Base-by-base conservation (phyloP, 2,113 vertebrate species). In the Xyrauchen texanus region DNA sequence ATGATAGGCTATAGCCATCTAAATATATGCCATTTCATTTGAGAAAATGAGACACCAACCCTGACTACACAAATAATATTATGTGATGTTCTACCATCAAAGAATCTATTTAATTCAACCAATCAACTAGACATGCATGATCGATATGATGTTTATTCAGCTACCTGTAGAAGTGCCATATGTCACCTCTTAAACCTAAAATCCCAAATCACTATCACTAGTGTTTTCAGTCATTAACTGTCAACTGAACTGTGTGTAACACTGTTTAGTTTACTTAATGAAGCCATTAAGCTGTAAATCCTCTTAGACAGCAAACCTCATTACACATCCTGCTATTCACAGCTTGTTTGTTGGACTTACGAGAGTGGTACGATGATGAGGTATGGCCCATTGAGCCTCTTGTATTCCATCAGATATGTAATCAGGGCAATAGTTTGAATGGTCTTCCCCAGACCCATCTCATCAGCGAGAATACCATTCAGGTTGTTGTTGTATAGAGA, bases 361-460 rank as follows among this genome's bases (percentile, higher is more conserved):
- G 97, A 99, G 81, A 99, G 96, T 3, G 98, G 98, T 69, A 98
- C 98, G 65, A 99, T 99, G 93, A 99, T 99, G 90, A 99, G 95
- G 89, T 94, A 99, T 15, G 98, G 98, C 0, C 98, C 98, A 57
- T 99, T 99, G 86, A 99, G 94, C 85, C 97, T 94, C 92, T 99
- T 99, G 93, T 93, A 87, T 77, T 99, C 97, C 97, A 99, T 99
- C 90, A 99, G 92, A 81, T 99, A 99, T 61, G 98, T 99, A 90
- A 99, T 98, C 66, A 99, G 97, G 10, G 95, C 98, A 78, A 99
- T 98, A 83, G 98, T 99, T 87, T 99, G 98, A 89, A 99, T 99
- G 85, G 97, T 99, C 90, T 99, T 99, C 82, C 97, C 97, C 0
- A 99, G 92, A 9, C 98, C 98, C 98, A 99, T 99, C 89, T 99